A percentile compares a stretch with the other conserved stretches of the same genome.
Conservation (phyloP, 2,888 invertebrate genomes). For the Tinea trinotella region DNA sequence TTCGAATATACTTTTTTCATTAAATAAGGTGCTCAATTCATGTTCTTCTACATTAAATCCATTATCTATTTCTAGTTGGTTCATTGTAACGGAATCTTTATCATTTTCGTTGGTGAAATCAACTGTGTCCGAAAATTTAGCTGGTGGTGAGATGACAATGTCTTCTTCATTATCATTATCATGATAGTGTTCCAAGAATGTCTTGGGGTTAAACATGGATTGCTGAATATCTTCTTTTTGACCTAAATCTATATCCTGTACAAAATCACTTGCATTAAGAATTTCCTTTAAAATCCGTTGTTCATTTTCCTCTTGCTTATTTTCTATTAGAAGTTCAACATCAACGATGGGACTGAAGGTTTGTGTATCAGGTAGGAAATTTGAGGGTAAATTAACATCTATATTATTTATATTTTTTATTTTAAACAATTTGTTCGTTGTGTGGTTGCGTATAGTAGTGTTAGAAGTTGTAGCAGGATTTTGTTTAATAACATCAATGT, state of each 20-base stretch:
- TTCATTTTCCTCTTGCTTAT: slow-evolving; percentile 3
- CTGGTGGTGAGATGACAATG: slow-evolving; percentile 43
- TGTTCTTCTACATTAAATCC: neutral
- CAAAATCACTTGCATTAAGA: slow-evolving; percentile 27
- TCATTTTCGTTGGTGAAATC: slow-evolving; percentile 14
- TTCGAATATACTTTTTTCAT: slow-evolving; percentile 27
- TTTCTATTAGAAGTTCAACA: slow-evolving; percentile 30
- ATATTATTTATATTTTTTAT: slow-evolving; percentile 44
- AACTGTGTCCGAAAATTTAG: slow-evolving; percentile 37
- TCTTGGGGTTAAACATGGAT: slow-evolving; percentile 49
- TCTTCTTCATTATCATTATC: slow-evolving; percentile 28
- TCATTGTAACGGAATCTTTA: slow-evolving; percentile 11
- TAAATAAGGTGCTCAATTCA: neutral
- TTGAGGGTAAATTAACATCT: slow-evolving; percentile 31
- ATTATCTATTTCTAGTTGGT: neutral
- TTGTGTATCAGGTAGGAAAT: slow-evolving; percentile 24
- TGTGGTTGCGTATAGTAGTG: neutral
- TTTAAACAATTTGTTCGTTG: slow-evolving; percentile 37
- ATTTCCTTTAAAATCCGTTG: neutral
- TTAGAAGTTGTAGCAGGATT: slow-evolving; percentile 27
- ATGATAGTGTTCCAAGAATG: slow-evolving; percentile 38
- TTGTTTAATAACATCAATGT: slow-evolving; percentile 7
- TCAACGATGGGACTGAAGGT: neutral
- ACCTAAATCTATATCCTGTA: slow-evolving; percentile 16
- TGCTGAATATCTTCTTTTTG: slow-evolving; percentile 11